Percentiles rank a stretch among this genome's conserved stretches.
Conservation (phyloP, 2,888 invertebrate species). For the Hemistola chrysoprasaria region DNA sequence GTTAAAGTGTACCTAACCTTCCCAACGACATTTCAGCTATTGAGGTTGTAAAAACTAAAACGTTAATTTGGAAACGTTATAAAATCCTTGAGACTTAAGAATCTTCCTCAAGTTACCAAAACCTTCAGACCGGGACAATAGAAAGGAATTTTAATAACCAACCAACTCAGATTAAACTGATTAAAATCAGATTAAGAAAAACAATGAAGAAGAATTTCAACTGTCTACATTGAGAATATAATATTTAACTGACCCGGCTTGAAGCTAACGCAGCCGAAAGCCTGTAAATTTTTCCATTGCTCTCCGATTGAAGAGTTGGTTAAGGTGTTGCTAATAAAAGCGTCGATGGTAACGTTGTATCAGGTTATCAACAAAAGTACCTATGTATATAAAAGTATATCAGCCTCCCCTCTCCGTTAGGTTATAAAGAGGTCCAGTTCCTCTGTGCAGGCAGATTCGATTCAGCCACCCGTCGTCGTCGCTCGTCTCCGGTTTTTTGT, state of each 20-base stretch:
- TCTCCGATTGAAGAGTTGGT: neutral
- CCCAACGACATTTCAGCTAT: too few relatives aligned
- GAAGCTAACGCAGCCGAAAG: slow-evolving; percentile 5
- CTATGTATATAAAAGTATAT: slow-evolving; percentile 26
- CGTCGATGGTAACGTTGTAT: slow-evolving; percentile 6
- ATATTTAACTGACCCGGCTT: slow-evolving; percentile 25
- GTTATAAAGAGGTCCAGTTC: slow-evolving; percentile 49
- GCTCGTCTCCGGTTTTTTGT: slow-evolving; percentile 39
- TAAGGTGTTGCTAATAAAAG: neutral
- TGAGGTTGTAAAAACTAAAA: slow-evolving; percentile 2
- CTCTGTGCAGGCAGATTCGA: slow-evolving; percentile 45
- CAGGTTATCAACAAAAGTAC: slow-evolving; percentile 1
- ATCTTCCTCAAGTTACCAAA: slow-evolving; percentile 11
- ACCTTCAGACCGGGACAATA: slow-evolving; percentile 12
- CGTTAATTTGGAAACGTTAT: slow-evolving; percentile 12
- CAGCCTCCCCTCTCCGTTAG: slow-evolving; percentile 39
- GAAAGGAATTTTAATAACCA: slow-evolving; percentile 20
- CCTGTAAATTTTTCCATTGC: slow-evolving; percentile 18
- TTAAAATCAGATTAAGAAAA: slow-evolving; percentile 21
- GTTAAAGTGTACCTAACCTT: too few relatives aligned
- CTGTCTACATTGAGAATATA: slow-evolving; percentile 22
- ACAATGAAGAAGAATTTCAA: slow-evolving; percentile 29
- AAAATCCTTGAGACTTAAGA: slow-evolving; percentile 4
- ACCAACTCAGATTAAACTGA: slow-evolving; percentile 3
- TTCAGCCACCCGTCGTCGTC: slow-evolving; percentile 30